Conservation (phyloP, 2,113 vertebrate genomes). For the Capreolus pygargus region DNA sequence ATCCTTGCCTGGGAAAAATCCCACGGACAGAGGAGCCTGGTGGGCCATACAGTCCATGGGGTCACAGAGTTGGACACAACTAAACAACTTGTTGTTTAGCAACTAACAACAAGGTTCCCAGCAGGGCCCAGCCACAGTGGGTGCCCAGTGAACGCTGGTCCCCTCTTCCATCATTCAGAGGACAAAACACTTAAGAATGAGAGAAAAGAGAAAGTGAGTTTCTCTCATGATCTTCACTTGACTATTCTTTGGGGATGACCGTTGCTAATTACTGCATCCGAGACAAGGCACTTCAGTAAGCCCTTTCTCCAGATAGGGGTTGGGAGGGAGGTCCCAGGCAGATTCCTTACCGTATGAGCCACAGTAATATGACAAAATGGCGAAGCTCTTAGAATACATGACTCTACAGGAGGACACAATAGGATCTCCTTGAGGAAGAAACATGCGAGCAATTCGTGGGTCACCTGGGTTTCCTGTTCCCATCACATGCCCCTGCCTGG, state of each 20-base stretch:
- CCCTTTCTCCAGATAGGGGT: neutral
- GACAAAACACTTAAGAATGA: neutral
- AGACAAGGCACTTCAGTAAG: neutral
- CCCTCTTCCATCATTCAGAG: too few species aligned
- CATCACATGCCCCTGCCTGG: fast-evolving
- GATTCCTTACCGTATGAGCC: neutral
- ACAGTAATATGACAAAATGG: neutral
- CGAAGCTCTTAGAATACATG: neutral
- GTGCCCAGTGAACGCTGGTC: fast-evolving
- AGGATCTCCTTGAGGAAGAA: neutral
- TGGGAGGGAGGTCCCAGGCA: neutral
- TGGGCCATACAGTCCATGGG: neutral
- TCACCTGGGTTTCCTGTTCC: fast-evolving
- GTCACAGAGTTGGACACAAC: neutral
- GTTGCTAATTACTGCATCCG: neutral
- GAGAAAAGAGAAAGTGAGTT: neutral
- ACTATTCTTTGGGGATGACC: neutral
- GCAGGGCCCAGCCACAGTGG: neutral
- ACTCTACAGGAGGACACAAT: neutral
- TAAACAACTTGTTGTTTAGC: neutral
- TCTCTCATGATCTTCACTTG: neutral
- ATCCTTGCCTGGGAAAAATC: neutral
- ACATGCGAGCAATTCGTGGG: fast-evolving
- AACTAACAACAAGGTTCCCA: neutral
- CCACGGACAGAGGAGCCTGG: neutral